phyloP scores from a whole-genome alignment of 2,888 invertebrate genomes.

The Eupithecia dodoneata region DNA sequence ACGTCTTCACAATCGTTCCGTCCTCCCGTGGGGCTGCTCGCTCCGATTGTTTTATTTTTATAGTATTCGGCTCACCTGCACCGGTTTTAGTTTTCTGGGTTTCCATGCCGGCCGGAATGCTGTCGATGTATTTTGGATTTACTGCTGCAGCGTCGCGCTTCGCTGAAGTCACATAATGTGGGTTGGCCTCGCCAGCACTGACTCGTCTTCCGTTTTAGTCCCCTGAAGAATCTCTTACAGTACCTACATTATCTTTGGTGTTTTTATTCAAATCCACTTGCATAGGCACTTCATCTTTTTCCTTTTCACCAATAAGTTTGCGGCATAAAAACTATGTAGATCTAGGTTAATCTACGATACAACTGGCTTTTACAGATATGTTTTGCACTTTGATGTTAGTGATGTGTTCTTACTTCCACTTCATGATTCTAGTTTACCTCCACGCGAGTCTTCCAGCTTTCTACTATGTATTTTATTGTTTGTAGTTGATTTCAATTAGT shows the following conservation, averaged over 20 bases:
- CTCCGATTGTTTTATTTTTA: slow-evolving; percentile 60
- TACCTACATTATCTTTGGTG: slow-evolving; percentile 15
- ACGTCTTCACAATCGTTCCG: slow-evolving; percentile 68
- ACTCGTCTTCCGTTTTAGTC: slow-evolving; percentile 21
- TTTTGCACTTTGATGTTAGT: slow-evolving; percentile 39
- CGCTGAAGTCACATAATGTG: slow-evolving; percentile 39
- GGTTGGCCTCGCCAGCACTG: slow-evolving; percentile 20
- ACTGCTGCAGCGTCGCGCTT: slow-evolving; percentile 28
- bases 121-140: slow-evolving; percentile 42
- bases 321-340: slow-evolving; percentile 19
- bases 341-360: slow-evolving; percentile 39
- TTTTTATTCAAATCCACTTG: slow-evolving; percentile 9
- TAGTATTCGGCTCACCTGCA: slow-evolving; percentile 71
- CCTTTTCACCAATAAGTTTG: slow-evolving; percentile 15
- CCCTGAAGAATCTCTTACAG: slow-evolving; percentile 14
- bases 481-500: slow-evolving; percentile 24
- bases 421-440: slow-evolving; percentile 44
- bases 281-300: slow-evolving; percentile 7
- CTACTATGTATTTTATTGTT: slow-evolving; percentile 45
- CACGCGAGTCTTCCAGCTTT: slow-evolving; percentile 42
- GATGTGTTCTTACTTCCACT: slow-evolving; percentile 43
- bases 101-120: slow-evolving; percentile 48
- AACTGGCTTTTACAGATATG: slow-evolving; percentile 33
- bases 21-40: slow-evolving; percentile 61
- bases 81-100: slow-evolving; percentile 56